These are phyloP conservation scores for Myotis lucifugus DNA, from an alignment of 2,113 vertebrate species.

Conservation along the genomic window DNA sequence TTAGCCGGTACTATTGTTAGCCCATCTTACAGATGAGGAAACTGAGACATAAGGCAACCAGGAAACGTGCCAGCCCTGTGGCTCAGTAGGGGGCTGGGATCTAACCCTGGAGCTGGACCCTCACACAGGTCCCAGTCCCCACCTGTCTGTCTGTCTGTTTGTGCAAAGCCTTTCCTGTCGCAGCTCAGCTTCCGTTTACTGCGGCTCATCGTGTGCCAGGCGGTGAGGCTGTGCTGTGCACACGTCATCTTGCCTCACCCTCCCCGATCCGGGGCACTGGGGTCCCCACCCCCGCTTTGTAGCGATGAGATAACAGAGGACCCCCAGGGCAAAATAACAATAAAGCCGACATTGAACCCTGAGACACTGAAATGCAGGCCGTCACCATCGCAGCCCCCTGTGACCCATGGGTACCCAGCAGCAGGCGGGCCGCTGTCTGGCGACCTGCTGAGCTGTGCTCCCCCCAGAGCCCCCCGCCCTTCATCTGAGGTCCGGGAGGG, in stretches of 20 bases:
- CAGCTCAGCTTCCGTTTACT: neutral
- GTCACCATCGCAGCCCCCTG: neutral
- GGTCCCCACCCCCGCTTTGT: neutral
- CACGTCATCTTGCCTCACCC: accelerated
- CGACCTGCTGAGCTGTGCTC: neutral
- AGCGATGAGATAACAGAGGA: neutral
- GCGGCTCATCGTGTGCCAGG: neutral
- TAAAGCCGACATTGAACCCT: neutral
- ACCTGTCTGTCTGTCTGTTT: no score
- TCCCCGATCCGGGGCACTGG: neutral
- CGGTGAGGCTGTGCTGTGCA: no score
- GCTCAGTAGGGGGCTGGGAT: neutral
- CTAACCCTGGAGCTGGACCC: neutral
- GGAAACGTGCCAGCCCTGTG: neutral
- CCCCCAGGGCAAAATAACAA: no score
- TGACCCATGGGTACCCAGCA: accelerated
- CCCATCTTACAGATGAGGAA: neutral
- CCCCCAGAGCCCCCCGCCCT: neutral
- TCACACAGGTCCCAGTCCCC: neutral
- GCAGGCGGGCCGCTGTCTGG: neutral
- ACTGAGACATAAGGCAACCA: neutral
- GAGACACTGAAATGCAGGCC: neutral
- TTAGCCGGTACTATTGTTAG: neutral
- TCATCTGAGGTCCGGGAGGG: neutral
- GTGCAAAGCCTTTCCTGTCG: neutral